phyloP scores from a whole-genome alignment of 1,140 invertebrate species.

The Heliconius congener region DNA sequence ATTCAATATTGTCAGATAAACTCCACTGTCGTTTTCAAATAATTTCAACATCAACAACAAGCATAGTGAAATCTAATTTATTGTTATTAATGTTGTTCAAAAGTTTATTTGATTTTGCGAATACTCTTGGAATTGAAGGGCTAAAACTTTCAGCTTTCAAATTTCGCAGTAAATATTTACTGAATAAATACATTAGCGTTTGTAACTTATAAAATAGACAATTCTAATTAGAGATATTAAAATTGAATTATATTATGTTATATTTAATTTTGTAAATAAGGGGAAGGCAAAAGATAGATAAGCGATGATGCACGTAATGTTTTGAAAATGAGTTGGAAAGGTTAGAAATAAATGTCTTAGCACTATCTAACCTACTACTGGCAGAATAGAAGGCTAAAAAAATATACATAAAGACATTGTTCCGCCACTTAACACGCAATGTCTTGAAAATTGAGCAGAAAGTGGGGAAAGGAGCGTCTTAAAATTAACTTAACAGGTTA shows the following conservation, averaged over 20 bases:
- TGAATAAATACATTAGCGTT: slow-evolving; percentile 38
- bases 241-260: background rate
- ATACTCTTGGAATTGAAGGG: slow-evolving; percentile 38
- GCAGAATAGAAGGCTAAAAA: too few species aligned
- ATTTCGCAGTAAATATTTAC: slow-evolving; percentile 38
- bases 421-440: too few species aligned
- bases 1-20: slow-evolving; percentile 16
- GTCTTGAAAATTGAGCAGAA: too few species aligned
- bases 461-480: too few species aligned
- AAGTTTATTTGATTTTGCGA: slow-evolving; percentile 41
- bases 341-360: too few species aligned
- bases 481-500: too few species aligned
- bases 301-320: background rate
- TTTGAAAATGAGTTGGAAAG: too few species aligned
- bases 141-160: slow-evolving; percentile 38
- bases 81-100: slow-evolving; percentile 40
- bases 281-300: too few species aligned
- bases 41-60: slow-evolving; percentile 31
- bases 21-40: slow-evolving; percentile 29
- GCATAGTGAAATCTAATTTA: slow-evolving; percentile 36
- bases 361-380: too few species aligned
- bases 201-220: slow-evolving; percentile 15
- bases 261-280: background rate
- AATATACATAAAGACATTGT: too few species aligned
- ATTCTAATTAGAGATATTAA: background rate